A percentile compares a stretch with the other conserved stretches of the same genome.
Conservation (phyloP, 2,113 vertebrate species). For the Trematocara marginatum region DNA sequence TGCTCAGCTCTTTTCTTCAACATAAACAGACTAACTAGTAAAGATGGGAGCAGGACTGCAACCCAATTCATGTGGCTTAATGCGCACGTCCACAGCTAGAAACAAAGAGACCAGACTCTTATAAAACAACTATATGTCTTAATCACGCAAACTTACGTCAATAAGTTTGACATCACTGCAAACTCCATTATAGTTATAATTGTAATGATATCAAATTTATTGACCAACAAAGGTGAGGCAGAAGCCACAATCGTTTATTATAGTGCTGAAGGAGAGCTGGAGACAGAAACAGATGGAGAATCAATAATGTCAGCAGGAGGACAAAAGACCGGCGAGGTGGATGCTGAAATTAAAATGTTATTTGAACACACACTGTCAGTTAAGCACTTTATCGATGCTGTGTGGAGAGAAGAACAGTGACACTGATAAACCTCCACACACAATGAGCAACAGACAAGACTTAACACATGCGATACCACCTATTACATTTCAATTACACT, state of each 20-base stretch:
- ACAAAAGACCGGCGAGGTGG: conserved; percentile 49
- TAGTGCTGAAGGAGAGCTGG: conserved; percentile 20
- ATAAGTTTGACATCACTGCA: conserved; percentile 50
- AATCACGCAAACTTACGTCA: conserved; percentile 37
- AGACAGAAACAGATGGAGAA: conserved; percentile 68
- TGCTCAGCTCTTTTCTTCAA: conserved; percentile 22
- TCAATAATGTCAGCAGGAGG: conserved; percentile 63
- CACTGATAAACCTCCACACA: not conserved
- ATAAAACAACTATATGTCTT: conserved; percentile 19
- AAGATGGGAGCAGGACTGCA: not conserved
- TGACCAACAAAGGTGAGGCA: conserved; percentile 46
- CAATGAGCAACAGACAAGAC: not conserved
- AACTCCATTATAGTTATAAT: conserved; percentile 55
- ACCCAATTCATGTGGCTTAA: conserved; percentile 44
- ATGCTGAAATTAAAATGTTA: conserved; percentile 50
- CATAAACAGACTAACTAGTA: conserved; percentile 28
- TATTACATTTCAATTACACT: not conserved
- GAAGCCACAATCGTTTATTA: conserved; percentile 55
- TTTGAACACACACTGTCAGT: conserved; percentile 38
- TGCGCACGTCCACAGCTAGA: not conserved
- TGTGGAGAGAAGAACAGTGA: not conserved
- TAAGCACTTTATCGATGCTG: not conserved
- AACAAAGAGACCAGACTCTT: not conserved
- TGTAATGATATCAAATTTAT: conserved; percentile 63
- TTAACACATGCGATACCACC: not conserved